These are phyloP conservation scores for Heloderma charlesbogerti DNA, from an alignment of 2,113 vertebrate species.

Conservation along the genomic window DNA sequence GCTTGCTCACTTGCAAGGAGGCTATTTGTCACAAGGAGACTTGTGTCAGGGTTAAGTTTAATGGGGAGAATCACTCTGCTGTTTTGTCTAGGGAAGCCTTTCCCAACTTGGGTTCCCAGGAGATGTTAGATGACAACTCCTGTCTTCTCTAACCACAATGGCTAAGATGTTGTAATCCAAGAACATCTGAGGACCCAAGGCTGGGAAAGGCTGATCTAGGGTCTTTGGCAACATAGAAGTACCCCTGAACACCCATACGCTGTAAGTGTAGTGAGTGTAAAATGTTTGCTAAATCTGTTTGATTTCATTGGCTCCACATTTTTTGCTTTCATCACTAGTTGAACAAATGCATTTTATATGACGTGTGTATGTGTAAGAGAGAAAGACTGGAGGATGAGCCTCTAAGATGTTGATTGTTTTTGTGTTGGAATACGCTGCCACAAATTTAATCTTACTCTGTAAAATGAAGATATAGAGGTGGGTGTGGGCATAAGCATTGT, in stretches of 20 bases:
- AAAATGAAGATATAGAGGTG: neutral
- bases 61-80: neutral
- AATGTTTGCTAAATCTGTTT: neutral
- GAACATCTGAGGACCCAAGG: too few relatives aligned
- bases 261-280: neutral
- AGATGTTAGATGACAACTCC: too few relatives aligned
- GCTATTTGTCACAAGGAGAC: neutral
- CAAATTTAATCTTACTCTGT: neutral
- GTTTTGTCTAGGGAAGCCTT: neutral
- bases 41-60: neutral
- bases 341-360: neutral
- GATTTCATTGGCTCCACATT: neutral
- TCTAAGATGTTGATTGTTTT: neutral
- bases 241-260: neutral
- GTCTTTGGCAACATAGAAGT: neutral
- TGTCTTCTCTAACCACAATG: too few relatives aligned
- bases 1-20: neutral
- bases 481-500: too few relatives aligned
- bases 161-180: too few relatives aligned
- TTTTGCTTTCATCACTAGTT: neutral
- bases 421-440: neutral
- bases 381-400: neutral
- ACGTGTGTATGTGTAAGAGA: too few relatives aligned
- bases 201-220: too few relatives aligned
- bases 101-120: too few relatives aligned